Evolutionary conservation across 2,797 vertebrate species (phyloP).

Genomic region (Argentina silus): DNA sequence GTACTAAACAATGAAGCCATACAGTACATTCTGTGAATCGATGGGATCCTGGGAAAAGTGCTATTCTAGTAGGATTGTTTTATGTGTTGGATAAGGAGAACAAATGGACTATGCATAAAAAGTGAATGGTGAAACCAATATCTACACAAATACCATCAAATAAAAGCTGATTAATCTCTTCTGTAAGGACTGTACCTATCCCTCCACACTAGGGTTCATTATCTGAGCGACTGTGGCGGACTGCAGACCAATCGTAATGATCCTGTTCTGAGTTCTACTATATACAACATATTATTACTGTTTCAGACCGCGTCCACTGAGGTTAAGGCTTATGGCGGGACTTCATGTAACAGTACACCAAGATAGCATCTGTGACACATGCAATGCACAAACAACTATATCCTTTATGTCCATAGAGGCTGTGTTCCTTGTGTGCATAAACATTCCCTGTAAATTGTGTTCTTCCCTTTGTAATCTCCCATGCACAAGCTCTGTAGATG

Average conservation of each 20-base stretch:
- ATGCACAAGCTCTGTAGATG: constrained; percentile 50
- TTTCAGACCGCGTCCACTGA: not conserved
- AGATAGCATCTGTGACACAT: not conserved
- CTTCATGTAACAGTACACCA: not conserved
- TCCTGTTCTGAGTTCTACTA: not conserved
- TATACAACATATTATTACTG: not conserved
- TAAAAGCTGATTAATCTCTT: constrained; percentile 23
- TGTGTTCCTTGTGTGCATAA: not conserved
- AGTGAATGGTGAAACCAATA: too few relatives aligned
- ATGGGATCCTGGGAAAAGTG: too few relatives aligned
- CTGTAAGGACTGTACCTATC: constrained; percentile 40
- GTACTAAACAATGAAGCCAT: not conserved
- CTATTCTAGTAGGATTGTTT: too few relatives aligned
- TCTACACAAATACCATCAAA: too few relatives aligned
- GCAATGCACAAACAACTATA: not conserved
- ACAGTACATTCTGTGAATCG: too few relatives aligned
- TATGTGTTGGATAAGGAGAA: not conserved
- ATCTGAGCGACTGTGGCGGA: constrained; percentile 50
- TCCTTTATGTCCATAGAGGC: not conserved
- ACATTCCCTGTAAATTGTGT: constrained; percentile 8
- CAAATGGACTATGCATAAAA: too few relatives aligned
- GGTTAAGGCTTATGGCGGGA: not conserved
- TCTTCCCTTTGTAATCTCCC: constrained; percentile 28
- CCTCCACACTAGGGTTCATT: constrained; percentile 38
- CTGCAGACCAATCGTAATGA: constrained; percentile 13